These are phyloP conservation scores for Odontocolon sp. DNA, from an alignment of 2,888 invertebrate species.

Conservation along the genomic window DNA sequence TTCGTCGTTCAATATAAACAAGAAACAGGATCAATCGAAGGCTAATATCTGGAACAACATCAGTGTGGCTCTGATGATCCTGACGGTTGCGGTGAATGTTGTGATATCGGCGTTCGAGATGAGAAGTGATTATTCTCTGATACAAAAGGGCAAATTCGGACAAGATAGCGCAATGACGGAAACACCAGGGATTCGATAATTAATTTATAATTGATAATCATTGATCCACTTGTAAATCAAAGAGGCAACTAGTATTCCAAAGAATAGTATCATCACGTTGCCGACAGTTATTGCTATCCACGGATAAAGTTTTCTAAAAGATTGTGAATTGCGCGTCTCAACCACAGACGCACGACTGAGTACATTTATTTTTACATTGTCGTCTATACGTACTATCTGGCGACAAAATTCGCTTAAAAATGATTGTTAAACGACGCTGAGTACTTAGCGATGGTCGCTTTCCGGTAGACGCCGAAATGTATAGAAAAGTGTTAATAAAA, in stretches of 20 bases:
- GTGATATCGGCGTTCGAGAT: slow-evolving; percentile 85
- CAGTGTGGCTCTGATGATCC: slow-evolving; percentile 83
- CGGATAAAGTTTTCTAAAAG: background rate
- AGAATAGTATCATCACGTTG: background rate
- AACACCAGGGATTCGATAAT: slow-evolving; percentile 11
- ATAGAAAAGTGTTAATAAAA: background rate
- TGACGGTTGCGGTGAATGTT: slow-evolving; percentile 84
- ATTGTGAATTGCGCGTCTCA: background rate
- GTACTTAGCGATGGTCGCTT: background rate
- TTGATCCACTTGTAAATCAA: background rate
- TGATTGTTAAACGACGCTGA: background rate
- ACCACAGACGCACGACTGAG: slow-evolving; percentile 33
- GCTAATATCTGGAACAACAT: slow-evolving; percentile 85
- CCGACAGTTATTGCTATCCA: background rate
- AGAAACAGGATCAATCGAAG: slow-evolving; percentile 83
- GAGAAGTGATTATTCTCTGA: slow-evolving; percentile 38
- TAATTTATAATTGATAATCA: background rate
- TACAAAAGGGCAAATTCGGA: background rate
- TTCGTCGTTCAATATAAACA: slow-evolving; percentile 84
- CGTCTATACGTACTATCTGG: background rate
- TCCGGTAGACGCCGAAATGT: background rate
- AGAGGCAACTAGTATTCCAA: background rate
- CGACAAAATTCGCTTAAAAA: background rate
- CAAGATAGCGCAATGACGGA: background rate
- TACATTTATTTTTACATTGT: slow-evolving; percentile 33